Evolutionary conservation across 2,113 vertebrate species (phyloP).

Genomic region (Trachemys scripta): DNA sequence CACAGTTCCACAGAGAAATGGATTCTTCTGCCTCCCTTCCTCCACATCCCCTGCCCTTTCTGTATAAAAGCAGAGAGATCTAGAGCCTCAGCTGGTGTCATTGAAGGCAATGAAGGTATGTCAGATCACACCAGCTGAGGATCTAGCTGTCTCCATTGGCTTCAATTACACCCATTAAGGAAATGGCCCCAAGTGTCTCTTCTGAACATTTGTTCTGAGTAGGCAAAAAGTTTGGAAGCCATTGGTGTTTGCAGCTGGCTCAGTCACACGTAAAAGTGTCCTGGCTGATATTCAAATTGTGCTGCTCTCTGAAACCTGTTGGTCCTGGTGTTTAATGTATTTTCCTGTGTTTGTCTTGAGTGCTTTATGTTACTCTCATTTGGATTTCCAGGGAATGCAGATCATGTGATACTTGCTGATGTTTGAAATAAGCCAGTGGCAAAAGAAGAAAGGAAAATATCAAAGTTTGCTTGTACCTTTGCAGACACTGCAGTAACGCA

Average conservation of each 20-base stretch:
- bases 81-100: neutral
- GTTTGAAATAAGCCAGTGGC: neutral
- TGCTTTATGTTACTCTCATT: neutral
- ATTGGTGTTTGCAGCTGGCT: neutral
- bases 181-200: neutral
- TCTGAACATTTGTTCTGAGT: neutral
- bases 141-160: neutral
- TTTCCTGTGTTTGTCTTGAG: neutral
- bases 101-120: neutral
- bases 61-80: neutral
- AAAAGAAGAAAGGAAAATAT: neutral
- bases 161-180: neutral
- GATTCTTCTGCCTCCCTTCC: neutral
- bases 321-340: neutral
- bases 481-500: neutral
- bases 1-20: neutral
- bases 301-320: fast-evolving
- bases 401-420: neutral
- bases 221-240: neutral
- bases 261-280: neutral
- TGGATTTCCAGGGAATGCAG: neutral
- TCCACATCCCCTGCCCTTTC: neutral
- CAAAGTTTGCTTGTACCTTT: neutral
- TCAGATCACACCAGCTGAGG: neutral
- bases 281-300: neutral